Evolutionary conservation across 2,113 vertebrate genomes (phyloP).

Genomic region (Apus apus): DNA sequence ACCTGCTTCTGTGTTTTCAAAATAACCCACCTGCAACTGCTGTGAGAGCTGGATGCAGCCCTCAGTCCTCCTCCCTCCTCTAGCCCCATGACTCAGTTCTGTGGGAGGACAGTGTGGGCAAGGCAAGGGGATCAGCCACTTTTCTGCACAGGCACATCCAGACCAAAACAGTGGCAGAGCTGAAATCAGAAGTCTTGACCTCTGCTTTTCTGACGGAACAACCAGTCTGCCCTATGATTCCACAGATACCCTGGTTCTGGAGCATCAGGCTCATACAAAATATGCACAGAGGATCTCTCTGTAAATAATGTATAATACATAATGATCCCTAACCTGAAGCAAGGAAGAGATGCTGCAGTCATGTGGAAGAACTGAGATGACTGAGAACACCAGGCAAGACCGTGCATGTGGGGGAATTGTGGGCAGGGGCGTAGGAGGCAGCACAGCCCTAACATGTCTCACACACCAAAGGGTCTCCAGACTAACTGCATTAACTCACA

Average conservation of each 20-base stretch:
- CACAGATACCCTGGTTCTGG: background rate
- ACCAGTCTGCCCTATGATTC: background rate
- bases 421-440: background rate
- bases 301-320: background rate
- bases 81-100: rapidly evolving
- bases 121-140: background rate
- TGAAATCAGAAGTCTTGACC: background rate
- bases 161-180: background rate
- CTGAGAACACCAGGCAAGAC: background rate
- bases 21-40: background rate
- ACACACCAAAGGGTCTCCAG: background rate
- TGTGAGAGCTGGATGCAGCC: background rate
- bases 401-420: rapidly evolving
- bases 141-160: background rate
- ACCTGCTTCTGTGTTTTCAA: background rate
- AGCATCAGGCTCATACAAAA: rapidly evolving
- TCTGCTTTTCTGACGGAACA: background rate
- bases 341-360: background rate
- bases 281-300: background rate
- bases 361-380: background rate
- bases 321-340: background rate
- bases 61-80: background rate
- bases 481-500: background rate
- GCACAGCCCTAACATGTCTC: background rate
- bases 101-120: background rate